Evolutionary conservation across 2,797 vertebrate species (phyloP).

Genomic region (Erethizon dorsatum): DNA sequence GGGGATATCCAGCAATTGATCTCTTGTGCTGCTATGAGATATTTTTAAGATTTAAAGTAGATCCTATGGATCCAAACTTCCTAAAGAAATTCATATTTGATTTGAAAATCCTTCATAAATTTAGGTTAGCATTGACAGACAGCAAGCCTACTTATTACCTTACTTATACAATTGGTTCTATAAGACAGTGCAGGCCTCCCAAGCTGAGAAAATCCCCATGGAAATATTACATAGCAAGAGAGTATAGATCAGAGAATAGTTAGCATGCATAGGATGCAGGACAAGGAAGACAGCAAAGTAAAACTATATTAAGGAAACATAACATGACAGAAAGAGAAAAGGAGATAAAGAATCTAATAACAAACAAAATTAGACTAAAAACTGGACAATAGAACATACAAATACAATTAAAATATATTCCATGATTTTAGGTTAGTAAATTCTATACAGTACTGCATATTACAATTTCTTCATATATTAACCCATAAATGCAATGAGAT

Average conservation of each 20-base stretch:
- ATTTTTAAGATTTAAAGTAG: conserved; percentile 7
- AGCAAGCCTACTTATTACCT: background rate
- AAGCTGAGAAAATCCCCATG: background rate
- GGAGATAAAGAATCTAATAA: background rate
- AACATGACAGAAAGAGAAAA: conserved; percentile 47
- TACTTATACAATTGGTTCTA: background rate
- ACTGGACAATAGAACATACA: background rate
- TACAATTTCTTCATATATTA: conserved; percentile 24
- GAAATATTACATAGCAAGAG: conserved; percentile 27
- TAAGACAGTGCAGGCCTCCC: background rate
- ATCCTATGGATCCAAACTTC: conserved; percentile 9
- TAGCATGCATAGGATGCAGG: background rate
- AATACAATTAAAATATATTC: conserved; percentile 25
- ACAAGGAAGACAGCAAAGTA: background rate
- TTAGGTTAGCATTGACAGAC: conserved; percentile 33
- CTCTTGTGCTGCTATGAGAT: background rate
- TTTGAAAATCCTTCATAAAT: conserved; percentile 54
- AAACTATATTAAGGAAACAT: conserved; percentile 20
- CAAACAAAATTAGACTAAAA: conserved; percentile 57
- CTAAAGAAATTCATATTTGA: conserved; percentile 42
- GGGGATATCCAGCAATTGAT: background rate
- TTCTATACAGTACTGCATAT: background rate
- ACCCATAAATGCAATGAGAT: background rate
- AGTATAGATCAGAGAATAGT: background rate
- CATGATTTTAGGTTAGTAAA: conserved; percentile 25